A percentile compares a stretch with the other conserved stretches of the same genome.
phyloP scores from a whole-genome alignment of 2,797 vertebrate genomes.

The Sebastes umbrosus region DNA sequence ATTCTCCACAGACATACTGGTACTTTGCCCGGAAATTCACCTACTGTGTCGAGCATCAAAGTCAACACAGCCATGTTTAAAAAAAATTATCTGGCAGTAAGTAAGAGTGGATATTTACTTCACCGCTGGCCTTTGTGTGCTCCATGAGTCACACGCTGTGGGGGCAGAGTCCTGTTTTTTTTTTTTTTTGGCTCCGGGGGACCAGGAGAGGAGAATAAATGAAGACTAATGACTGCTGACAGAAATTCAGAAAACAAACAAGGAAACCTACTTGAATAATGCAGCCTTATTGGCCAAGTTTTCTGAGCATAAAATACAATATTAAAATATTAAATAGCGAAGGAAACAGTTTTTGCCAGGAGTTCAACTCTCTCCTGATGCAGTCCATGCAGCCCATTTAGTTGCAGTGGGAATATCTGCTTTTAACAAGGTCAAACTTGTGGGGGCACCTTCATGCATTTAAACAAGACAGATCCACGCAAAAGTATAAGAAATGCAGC shows the following conservation, averaged over 20 bases:
- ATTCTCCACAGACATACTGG: not conserved
- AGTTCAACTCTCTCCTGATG: not conserved
- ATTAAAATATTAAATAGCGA: conserved; percentile 20
- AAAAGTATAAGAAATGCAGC: not conserved
- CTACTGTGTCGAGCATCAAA: conserved; percentile 16
- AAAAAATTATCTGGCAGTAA: not conserved
- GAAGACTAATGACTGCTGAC: conserved; percentile 56
- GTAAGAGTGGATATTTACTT: conserved; percentile 29
- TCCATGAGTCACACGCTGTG: conserved; percentile 45
- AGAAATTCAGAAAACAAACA: conserved; percentile 46
- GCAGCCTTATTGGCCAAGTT: not conserved
- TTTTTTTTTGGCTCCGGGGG: not conserved
- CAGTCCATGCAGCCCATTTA: not conserved
- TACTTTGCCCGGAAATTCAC: conserved; percentile 10
- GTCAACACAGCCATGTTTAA: conserved; percentile 12
- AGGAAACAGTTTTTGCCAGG: not conserved
- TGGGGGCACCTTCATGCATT: not conserved
- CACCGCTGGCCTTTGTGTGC: conserved; percentile 46
- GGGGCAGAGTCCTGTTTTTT: conserved; percentile 21
- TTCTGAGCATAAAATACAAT: not conserved
- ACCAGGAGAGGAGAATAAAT: conserved; percentile 28
- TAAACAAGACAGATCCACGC: not conserved
- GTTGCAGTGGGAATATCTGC: not conserved
- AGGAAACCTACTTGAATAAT: conserved; percentile 36
- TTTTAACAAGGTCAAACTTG: conserved; percentile 25